Conservation (phyloP, 2,888 invertebrate genomes). For the Allygus modestus region DNA sequence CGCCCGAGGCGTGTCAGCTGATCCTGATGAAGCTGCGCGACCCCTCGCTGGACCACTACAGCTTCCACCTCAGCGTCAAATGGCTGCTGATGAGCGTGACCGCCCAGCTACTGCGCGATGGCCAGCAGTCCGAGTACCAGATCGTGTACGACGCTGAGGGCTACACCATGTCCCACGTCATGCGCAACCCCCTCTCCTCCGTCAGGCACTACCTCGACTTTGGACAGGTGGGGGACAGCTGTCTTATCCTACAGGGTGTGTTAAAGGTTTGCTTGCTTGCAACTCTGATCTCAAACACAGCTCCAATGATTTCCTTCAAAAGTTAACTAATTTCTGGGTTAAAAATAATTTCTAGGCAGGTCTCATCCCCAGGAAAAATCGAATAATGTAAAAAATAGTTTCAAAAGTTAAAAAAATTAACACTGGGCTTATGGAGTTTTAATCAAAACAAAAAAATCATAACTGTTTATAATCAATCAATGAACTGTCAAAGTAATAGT, state of each 20-base stretch:
- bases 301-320: no score
- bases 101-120: conserved; percentile 67
- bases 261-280: no score
- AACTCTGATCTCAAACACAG: no score
- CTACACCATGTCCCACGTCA: conserved; percentile 67
- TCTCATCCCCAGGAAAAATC: no score
- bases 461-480: no score
- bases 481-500: no score
- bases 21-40: conserved; percentile 68
- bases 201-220: conserved; percentile 68
- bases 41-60: conserved; percentile 66
- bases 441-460: no score
- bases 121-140: conserved; percentile 68
- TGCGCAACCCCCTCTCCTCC: conserved; percentile 67
- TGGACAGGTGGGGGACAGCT: conserved; percentile 68
- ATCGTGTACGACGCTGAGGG: conserved; percentile 70
- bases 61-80: conserved; percentile 68
- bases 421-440: no score
- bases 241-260: conserved; percentile 12
- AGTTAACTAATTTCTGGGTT: no score
- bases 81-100: conserved; percentile 69
- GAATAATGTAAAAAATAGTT: no score
- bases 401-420: no score
- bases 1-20: conserved; percentile 64
- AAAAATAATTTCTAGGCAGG: no score